phyloP scores from a whole-genome alignment of 2,113 vertebrate species.

The Conger conger region DNA sequence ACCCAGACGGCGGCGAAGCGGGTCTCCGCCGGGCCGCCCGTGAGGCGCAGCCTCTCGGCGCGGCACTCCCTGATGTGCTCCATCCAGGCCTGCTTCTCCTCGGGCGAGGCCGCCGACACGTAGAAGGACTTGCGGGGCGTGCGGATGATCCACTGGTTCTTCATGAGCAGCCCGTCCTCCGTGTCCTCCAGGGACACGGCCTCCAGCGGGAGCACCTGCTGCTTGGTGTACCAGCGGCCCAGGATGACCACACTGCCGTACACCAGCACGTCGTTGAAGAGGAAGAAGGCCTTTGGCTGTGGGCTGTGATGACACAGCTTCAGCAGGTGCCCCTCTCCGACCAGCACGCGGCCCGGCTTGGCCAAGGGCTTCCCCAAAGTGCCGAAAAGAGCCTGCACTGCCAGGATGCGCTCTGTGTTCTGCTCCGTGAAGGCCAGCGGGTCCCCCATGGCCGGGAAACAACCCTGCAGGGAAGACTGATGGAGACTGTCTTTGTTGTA shows the following conservation, averaged over 20 bases:
- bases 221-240: conserved; percentile 77
- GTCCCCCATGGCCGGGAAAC: conserved; percentile 65
- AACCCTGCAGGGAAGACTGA: not conserved
- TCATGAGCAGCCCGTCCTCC: conserved; percentile 73
- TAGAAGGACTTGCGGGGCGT: conserved; percentile 88
- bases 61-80: conserved; percentile 79
- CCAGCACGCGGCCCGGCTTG: conserved; percentile 73
- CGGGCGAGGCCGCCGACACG: conserved; percentile 74
- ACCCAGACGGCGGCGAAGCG: conserved; percentile 80
- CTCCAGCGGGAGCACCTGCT: conserved; percentile 82
- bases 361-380: conserved; percentile 66
- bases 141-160: conserved; percentile 87
- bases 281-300: conserved; percentile 82
- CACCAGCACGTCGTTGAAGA: conserved; percentile 87
- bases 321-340: conserved; percentile 84
- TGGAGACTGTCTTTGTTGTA: not conserved
- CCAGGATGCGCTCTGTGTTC: conserved; percentile 77
- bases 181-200: conserved; percentile 77
- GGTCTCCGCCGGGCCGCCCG: conserved; percentile 36
- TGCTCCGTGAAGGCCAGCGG: conserved; percentile 64
- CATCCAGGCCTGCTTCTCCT: conserved; percentile 86
- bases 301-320: conserved; percentile 82
- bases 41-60: conserved; percentile 59
- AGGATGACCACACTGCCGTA: conserved; percentile 82
- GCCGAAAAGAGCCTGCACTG: conserved; percentile 79